A percentile compares a stretch with the other conserved stretches of the same genome.
Conservation (phyloP, 2,113 vertebrate species). For the Gallinago jamesoni region DNA sequence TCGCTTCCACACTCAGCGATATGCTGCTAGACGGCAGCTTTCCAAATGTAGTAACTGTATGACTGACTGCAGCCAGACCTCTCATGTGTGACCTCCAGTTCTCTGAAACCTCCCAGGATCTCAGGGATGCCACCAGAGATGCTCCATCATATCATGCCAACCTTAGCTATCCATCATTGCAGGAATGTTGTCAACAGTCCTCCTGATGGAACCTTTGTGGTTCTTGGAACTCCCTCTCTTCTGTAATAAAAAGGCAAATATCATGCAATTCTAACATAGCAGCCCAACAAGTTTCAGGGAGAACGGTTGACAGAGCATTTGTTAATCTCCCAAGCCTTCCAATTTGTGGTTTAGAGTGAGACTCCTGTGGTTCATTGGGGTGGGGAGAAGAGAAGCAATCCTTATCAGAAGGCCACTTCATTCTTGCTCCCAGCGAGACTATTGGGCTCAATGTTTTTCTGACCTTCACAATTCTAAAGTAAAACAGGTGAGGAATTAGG, state of each 20-base stretch:
- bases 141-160: background rate
- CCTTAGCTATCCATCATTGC: background rate
- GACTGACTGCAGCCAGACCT: background rate
- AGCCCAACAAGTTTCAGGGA: background rate
- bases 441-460: background rate
- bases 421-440: background rate
- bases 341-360: background rate
- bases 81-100: background rate
- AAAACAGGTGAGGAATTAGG: background rate
- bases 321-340: background rate
- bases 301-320: background rate
- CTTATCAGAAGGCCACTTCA: background rate
- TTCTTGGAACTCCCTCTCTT: background rate
- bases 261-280: background rate
- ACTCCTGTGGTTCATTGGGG: background rate
- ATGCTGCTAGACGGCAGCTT: background rate
- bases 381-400: background rate
- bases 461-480: background rate
- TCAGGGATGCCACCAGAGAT: background rate
- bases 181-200: background rate
- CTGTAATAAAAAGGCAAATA: background rate
- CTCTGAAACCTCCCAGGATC: background rate
- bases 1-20: background rate
- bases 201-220: background rate
- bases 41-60: background rate